Evolutionary conservation across 2,797 vertebrate genomes (phyloP).

Genomic region (Nannoperca obscura): DNA sequence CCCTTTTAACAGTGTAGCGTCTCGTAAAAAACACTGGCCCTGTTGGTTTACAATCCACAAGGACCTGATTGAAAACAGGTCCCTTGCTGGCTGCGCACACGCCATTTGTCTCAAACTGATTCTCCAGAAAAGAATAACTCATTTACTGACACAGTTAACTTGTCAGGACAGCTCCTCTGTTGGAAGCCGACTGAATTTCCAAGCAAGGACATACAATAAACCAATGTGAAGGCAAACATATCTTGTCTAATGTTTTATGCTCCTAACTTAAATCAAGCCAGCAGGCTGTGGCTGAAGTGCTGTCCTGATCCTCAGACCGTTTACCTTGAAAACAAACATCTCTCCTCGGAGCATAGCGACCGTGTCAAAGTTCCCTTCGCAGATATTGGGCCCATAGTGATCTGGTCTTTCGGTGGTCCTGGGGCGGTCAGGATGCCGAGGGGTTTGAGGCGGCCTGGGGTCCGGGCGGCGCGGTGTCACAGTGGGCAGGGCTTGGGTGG

Average conservation of each 20-base stretch:
- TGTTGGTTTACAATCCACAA: slow-evolving; percentile 72
- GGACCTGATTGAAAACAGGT: slow-evolving; percentile 77
- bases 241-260: background rate
- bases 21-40: slow-evolving; percentile 65
- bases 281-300: background rate
- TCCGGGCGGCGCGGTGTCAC: slow-evolving; percentile 90
- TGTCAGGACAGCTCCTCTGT: slow-evolving; percentile 38
- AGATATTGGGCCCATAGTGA: slow-evolving; percentile 95
- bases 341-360: slow-evolving; percentile 95
- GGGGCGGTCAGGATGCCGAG: slow-evolving; percentile 87
- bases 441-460: slow-evolving; percentile 85
- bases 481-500: slow-evolving; percentile 91
- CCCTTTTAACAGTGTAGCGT: slow-evolving; percentile 62
- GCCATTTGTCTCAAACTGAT: slow-evolving; percentile 54
- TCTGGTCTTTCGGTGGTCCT: slow-evolving; percentile 90
- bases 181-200: slow-evolving; percentile 30
- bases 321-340: slow-evolving; percentile 99
- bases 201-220: slow-evolving; percentile 39
- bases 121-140: slow-evolving; percentile 49
- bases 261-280: background rate
- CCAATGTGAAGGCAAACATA: background rate
- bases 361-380: slow-evolving; percentile 95
- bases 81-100: slow-evolving; percentile 37
- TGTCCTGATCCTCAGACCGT: background rate
- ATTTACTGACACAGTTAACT: slow-evolving; percentile 48